Base-by-base conservation (phyloP, 2,113 vertebrate genomes). In the Strix aluco region DNA sequence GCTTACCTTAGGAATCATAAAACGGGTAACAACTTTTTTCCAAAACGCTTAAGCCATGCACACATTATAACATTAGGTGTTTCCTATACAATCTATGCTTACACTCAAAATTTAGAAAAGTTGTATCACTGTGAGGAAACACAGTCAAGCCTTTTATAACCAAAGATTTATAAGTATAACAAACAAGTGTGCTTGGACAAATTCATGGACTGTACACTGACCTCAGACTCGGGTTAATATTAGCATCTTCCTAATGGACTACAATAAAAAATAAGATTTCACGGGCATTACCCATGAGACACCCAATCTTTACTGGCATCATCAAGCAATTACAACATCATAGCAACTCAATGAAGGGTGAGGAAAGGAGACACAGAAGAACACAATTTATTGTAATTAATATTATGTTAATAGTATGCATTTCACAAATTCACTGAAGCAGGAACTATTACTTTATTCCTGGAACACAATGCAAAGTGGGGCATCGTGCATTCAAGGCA, bases 241-340 rank as follows among this genome's bases (percentile, higher is more conserved):
- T 83, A 93, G 29, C 63, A 78, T 51, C 71, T 66, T 81, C 62
- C 88, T 70, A 90, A 83, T 71, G 10, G 52, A 91, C 65, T 78
- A 72, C 21, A 75, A 49, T 1, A 75, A 40, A 81, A 94, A 94
- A 79, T 51, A 65, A 81, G 57, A 82, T 75, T 87, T 89, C 38
- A 36, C 29, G 27, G 52, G 19, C 38, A 74, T 82, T 96, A 77
- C 40, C 46, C n/a, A 44, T 17, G 42, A 90, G 79, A 83, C 26
- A 58, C 4, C 13, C 44, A 88, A n/a, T 83, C 29, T 83, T 94
- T 90, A 90, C 62, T 59, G 8, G 61, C 70, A 88, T 84, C 72
- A 58, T 89, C 55, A 90, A 86, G 55, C 63, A 90, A 90, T 92
- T 84, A 78, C 40, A 95, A 30, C 71, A 29, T 78, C 44, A n/a